Evolutionary conservation across 92 coral and sea anemone species (phyloP).

Genomic region (Epizoanthus fatuus): DNA sequence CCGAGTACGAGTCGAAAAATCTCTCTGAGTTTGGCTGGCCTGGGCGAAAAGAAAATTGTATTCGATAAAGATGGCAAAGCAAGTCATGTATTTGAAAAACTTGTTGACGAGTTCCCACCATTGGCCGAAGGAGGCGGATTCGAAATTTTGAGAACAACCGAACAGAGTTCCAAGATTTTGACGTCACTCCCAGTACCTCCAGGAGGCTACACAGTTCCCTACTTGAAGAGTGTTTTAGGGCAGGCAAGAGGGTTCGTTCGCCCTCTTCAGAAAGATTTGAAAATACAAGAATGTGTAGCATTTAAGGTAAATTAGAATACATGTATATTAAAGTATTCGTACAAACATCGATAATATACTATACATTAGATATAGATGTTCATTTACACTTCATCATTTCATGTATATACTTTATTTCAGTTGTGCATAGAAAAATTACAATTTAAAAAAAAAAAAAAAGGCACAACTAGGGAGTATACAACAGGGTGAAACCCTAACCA

Average conservation of each 20-base stretch:
- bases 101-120: slow-evolving; percentile 54
- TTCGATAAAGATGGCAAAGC: slow-evolving; percentile 30
- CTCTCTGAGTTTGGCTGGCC: slow-evolving; percentile 67
- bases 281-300: slow-evolving; percentile 5
- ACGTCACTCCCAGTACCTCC: slow-evolving; percentile 63
- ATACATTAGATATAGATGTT: neutral
- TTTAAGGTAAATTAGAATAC: no score
- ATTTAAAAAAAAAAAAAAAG: neutral
- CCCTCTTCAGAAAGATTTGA: slow-evolving; percentile 48
- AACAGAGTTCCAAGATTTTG: slow-evolving; percentile 50
- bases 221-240: slow-evolving; percentile 58
- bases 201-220: slow-evolving; percentile 59
- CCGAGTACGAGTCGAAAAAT: slow-evolving; percentile 67
- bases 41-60: slow-evolving; percentile 55
- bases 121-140: slow-evolving; percentile 66
- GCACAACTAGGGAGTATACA: neutral
- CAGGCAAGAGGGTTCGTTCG: slow-evolving; percentile 60
- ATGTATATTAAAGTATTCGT: no score
- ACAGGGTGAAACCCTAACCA: neutral
- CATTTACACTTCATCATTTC: neutral
- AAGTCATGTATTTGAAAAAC: no score
- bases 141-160: slow-evolving; percentile 67
- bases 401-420: neutral
- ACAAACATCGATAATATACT: no score
- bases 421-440: neutral